Evolutionary conservation across 2,888 invertebrate genomes (phyloP).

Genomic region (Campoletis raptor): DNA sequence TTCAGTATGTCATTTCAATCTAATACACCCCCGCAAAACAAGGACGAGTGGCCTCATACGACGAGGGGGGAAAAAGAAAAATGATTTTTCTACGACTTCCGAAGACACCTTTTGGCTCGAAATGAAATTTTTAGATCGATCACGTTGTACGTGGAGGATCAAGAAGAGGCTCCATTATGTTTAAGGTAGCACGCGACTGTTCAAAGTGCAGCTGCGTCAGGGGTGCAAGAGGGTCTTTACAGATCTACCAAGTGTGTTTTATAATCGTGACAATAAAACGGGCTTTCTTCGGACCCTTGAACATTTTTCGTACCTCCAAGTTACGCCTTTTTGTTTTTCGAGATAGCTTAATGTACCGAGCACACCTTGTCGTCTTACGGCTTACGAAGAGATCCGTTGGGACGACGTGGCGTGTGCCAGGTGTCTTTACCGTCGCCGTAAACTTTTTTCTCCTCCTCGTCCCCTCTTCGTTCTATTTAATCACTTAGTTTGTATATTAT

Average conservation of each 20-base stretch:
- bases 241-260: conserved; percentile 34
- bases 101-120: neutral
- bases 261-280: conserved; percentile 1
- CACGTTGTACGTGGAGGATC: conserved; percentile 22
- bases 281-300: neutral
- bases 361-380: conserved; percentile 33
- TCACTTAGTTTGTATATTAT: neutral
- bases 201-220: conserved; percentile 59
- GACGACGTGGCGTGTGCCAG: conserved; percentile 70
- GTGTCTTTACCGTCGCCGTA: conserved; percentile 61
- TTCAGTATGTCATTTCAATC: neutral
- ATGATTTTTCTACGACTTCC: neutral
- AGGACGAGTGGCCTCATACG: neutral
- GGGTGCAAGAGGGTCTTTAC: conserved; percentile 20
- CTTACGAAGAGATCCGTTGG: conserved; percentile 55
- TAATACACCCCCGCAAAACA: neutral
- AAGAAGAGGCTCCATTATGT: conserved; percentile 43
- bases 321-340: conserved; percentile 4
- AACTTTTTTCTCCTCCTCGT: neutral
- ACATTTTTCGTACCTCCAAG: neutral
- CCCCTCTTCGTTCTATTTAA: neutral
- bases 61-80: neutral
- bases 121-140: conserved; percentile 45
- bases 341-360: neutral
- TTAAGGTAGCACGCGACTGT: conserved; percentile 57